A percentile compares a stretch with the other conserved stretches of the same genome.
Conservation (phyloP, 2,888 invertebrate genomes). For the Epicampocera succincta region DNA sequence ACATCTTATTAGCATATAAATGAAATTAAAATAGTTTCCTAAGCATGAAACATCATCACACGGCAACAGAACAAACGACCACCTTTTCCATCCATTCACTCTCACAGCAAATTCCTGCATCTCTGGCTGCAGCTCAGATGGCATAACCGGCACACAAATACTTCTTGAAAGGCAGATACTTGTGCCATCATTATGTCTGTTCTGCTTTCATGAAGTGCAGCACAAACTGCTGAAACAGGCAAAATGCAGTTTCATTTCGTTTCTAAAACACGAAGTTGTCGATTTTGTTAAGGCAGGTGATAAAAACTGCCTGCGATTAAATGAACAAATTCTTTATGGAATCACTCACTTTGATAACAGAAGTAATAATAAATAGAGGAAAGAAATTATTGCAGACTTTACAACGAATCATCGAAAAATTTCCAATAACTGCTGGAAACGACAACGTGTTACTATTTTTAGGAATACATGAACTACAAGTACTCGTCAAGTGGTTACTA, state of each 20-base stretch:
- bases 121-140: background rate
- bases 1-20: constrained; percentile 71
- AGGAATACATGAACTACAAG: constrained; percentile 3
- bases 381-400: too few species aligned
- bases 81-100: constrained; percentile 5
- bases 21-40: constrained; percentile 71
- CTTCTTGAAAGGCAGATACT: background rate
- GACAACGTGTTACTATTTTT: too few species aligned
- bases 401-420: background rate
- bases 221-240: constrained; percentile 24
- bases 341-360: too few species aligned
- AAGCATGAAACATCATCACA: constrained; percentile 59
- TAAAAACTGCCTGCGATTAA: too few species aligned
- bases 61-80: too few species aligned
- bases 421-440: background rate
- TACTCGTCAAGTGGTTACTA: constrained; percentile 31
- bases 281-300: too few species aligned
- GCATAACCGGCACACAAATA: constrained; percentile 5
- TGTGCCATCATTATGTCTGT: constrained; percentile 19
- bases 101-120: constrained; percentile 1
- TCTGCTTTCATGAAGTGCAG: constrained; percentile 1
- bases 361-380: too few species aligned
- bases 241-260: constrained; percentile 5
- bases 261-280: too few species aligned
- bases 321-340: too few species aligned